Evolutionary conservation across 64 coral and sea anemone genomes (phyloP), one percentile per base, ranked within the genome.

Genomic region (Cladopsammia gracilis): DNA sequence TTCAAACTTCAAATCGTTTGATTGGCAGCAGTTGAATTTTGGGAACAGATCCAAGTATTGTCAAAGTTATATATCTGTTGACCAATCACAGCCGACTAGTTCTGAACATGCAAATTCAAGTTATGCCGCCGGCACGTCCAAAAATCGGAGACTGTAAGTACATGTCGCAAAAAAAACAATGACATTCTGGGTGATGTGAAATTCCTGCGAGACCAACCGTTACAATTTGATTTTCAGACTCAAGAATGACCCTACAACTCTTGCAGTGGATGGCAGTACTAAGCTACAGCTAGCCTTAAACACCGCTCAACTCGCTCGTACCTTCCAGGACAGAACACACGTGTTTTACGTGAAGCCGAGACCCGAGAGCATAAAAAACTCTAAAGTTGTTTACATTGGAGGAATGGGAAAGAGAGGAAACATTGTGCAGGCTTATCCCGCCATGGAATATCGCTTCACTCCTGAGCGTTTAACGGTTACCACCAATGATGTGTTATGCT

Each of bases 381-480:
- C 58, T 3, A 77, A 19, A 22, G 57, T 89, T 42, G n/a, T 76
- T 25, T 89, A 89, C 45, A 89, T 89, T 19, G 87, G 71, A 66
- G 87, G 87, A 77, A 89, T 89, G 87, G 87, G 87, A 64, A 89
- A 89, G 58, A 89, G 87, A 77, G 87, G 87, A 25, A 89, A 89
- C 42, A 89, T 89, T 25, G 87, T 89, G 7, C 87, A 89, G 53
- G 48, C 87, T 77, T 89, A 89, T 89, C 87, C 87, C 71, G 87
- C 87, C 57, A 89, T 89, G 87, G 87, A 89, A 77, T 89, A 89
- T 89, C 87, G 87, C 57, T 89, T 89, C 73, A 16, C 14, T 64
- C 87, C 71, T 24, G 87, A 89, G 26, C 72, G 58, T 10, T 44
- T 89, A 15, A 49, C 72, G 22, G 87, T 89, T 65, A 48, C 87